A percentile compares a stretch with the other conserved stretches of the same genome.
phyloP scores from a whole-genome alignment of 23 tunicate species.

The Phallusia fumigata region DNA sequence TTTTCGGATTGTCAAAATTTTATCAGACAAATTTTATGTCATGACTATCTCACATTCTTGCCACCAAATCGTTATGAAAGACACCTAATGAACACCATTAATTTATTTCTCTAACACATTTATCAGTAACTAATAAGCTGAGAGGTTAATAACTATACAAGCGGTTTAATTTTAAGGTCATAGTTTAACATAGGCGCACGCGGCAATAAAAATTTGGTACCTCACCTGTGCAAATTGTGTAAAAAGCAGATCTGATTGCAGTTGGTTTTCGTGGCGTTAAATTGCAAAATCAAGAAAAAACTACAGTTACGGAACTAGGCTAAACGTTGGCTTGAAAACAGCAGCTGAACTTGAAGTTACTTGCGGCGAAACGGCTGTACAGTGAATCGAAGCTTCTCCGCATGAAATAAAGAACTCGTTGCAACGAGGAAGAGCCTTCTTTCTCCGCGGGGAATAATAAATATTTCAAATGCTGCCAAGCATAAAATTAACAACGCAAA shows the following conservation, averaged over 20 bases:
- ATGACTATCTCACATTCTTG: too few species aligned
- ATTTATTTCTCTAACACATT: too few species aligned
- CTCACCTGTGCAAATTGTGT: too few species aligned
- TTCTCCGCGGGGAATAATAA: constrained; percentile 6
- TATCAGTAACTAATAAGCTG: too few species aligned
- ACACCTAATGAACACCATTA: too few species aligned
- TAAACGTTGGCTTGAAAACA: constrained; percentile 9
- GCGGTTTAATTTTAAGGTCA: too few species aligned
- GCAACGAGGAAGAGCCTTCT: neutral
- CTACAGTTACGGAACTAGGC: neutral
- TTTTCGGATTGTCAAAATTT: too few species aligned
- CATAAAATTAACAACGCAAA: neutral
- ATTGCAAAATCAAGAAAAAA: neutral
- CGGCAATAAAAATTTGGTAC: too few species aligned
- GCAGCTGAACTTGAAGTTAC: constrained; percentile 11
- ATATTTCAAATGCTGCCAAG: neutral
- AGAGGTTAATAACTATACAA: too few species aligned
- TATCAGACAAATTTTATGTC: too few species aligned
- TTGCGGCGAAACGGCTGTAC: constrained; percentile 8
- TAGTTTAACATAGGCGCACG: too few species aligned
- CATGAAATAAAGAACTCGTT: neutral
- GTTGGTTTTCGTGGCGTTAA: neutral
- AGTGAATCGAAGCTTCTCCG: neutral
- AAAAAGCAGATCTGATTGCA: neutral
- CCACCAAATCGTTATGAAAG: too few species aligned